Percentiles rank a stretch among this genome's conserved stretches.
These are phyloP conservation scores for Edolisoma coerulescens DNA, from an alignment of 2,113 vertebrate genomes.

Conservation along the genomic window DNA sequence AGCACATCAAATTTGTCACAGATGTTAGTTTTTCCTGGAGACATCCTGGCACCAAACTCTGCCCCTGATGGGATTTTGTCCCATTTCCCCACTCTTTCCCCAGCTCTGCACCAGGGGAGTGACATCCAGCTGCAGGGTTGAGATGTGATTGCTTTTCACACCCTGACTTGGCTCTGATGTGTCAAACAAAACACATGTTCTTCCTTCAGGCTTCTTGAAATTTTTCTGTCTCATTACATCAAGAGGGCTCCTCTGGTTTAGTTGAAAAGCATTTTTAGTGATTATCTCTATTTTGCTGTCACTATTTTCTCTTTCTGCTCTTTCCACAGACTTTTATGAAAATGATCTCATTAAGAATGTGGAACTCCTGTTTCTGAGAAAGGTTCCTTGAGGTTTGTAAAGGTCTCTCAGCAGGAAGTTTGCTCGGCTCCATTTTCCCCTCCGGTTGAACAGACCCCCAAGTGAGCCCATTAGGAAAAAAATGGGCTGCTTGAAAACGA, in stretches of 20 bases:
- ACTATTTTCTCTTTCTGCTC: background rate
- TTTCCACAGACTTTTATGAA: conserved; percentile 1
- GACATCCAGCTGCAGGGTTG: background rate
- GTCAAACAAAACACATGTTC: background rate
- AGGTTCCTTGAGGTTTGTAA: background rate
- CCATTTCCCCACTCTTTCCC: background rate
- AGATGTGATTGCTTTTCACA: background rate
- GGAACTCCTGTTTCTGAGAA: background rate
- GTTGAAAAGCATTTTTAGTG: background rate
- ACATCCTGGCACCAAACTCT: background rate
- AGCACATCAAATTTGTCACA: background rate
- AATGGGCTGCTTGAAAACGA: background rate
- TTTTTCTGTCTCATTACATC: conserved; percentile 38
- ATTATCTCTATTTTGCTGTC: conserved; percentile 33
- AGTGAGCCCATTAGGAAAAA: conserved; percentile 11
- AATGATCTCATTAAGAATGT: conserved; percentile 38
- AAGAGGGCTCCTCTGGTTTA: background rate
- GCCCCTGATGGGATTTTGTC: background rate
- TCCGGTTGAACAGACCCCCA: background rate
- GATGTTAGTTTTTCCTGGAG: background rate
- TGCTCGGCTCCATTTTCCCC: background rate
- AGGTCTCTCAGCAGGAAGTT: conserved; percentile 44
- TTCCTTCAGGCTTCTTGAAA: background rate
- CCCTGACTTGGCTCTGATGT: background rate
- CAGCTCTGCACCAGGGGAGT: background rate